A percentile compares a stretch with the other conserved stretches of the same genome.
These are phyloP conservation scores for Sitta carolinensis DNA, from an alignment of 2,797 vertebrate genomes.

Conservation along the genomic window DNA sequence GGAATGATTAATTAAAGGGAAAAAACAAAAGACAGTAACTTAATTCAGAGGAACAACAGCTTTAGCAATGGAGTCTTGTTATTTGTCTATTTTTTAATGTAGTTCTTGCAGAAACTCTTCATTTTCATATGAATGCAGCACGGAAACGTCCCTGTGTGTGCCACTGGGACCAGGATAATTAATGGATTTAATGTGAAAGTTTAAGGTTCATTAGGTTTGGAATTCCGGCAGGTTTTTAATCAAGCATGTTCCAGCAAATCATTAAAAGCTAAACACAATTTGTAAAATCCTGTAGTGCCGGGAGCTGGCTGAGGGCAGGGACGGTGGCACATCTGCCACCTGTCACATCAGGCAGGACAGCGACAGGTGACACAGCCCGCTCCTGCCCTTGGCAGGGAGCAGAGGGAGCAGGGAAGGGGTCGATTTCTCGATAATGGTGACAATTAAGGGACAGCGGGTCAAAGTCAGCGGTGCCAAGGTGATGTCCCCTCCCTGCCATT, in stretches of 20 bases:
- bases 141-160: not conserved
- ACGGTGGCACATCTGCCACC: not conserved
- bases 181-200: slow-evolving; percentile 67
- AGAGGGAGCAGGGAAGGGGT: not conserved
- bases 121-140: slow-evolving; percentile 48
- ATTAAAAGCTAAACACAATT: slow-evolving; percentile 51
- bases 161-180: slow-evolving; percentile 59
- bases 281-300: not conserved
- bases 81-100: slow-evolving; percentile 23
- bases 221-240: slow-evolving; percentile 68
- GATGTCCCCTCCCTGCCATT: not conserved
- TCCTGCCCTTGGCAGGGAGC: not conserved
- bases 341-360: not conserved
- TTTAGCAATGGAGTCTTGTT: not conserved
- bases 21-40: slow-evolving; percentile 44
- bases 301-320: not conserved
- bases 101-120: slow-evolving; percentile 36
- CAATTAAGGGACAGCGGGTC: not conserved
- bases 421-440: not conserved
- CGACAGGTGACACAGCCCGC: not conserved
- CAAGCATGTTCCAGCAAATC: slow-evolving; percentile 63
- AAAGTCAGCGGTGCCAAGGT: not conserved
- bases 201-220: slow-evolving; percentile 70
- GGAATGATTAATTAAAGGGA: slow-evolving; percentile 52
- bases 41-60: slow-evolving; percentile 22